Conservation (phyloP, 2,113 vertebrate species). For the Bufo bufo region DNA sequence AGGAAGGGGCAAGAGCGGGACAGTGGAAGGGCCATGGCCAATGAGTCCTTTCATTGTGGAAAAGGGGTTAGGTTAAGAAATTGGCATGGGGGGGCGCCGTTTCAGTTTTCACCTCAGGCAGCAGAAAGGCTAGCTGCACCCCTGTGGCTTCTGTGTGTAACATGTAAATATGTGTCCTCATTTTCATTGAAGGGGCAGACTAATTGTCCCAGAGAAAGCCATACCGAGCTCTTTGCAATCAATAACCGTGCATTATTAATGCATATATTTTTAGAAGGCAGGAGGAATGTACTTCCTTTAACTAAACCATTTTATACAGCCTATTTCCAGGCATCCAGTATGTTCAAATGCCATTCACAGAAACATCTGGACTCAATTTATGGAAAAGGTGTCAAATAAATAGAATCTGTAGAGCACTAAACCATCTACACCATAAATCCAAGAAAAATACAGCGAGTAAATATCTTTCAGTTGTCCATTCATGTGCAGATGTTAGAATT, state of each 20-base stretch:
- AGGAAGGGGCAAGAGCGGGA: too few relatives aligned
- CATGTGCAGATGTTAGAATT: too few relatives aligned
- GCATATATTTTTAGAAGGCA: neutral
- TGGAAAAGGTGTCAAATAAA: neutral
- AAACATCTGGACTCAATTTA: neutral
- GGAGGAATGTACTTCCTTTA: neutral
- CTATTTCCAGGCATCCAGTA: neutral
- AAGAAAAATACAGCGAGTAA: neutral
- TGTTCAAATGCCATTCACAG: neutral
- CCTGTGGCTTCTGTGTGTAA: too few relatives aligned
- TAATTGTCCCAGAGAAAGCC: neutral
- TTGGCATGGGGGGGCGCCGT: too few relatives aligned
- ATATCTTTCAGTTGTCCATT: too few relatives aligned
- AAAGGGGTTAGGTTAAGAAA: too few relatives aligned
- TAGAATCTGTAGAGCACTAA: neutral
- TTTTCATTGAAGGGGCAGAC: neutral
- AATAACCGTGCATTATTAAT: conserved; percentile 23
- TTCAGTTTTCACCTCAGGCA: too few relatives aligned
- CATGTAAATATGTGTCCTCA: neutral
- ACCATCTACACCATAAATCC: neutral
- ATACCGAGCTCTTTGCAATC: neutral
- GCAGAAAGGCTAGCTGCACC: too few relatives aligned
- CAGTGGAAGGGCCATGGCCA: too few relatives aligned
- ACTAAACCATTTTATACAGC: neutral
- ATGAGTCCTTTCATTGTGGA: too few relatives aligned